Percentiles rank a stretch among this genome's conserved stretches.
Conservation (phyloP, 2,113 vertebrate genomes). For the Clarias macrocephalus region DNA sequence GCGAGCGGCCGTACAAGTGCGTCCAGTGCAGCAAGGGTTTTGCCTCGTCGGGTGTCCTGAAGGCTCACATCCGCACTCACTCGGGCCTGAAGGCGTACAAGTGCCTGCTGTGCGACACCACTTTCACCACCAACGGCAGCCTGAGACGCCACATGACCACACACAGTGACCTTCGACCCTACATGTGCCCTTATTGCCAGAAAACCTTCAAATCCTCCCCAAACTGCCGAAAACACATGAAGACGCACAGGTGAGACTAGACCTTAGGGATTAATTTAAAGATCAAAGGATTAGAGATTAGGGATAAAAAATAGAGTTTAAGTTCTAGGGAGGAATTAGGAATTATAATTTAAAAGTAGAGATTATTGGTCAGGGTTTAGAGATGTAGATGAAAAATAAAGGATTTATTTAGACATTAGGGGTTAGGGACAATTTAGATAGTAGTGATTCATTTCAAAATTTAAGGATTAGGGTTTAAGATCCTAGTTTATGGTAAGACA, state of each 20-base stretch:
- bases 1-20: slow-evolving; percentile 95
- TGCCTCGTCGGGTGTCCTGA: slow-evolving; percentile 94
- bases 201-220: slow-evolving; percentile 98
- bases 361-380: neutral
- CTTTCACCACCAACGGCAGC: slow-evolving; percentile 96
- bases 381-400: neutral
- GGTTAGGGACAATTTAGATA: neutral
- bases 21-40: slow-evolving; percentile 95
- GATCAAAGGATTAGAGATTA: neutral
- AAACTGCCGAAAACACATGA: slow-evolving; percentile 99
- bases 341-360: neutral
- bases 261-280: neutral
- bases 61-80: slow-evolving; percentile 94
- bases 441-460: neutral
- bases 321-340: neutral
- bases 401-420: neutral
- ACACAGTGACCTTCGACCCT: slow-evolving; percentile 92
- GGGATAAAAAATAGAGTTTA: neutral
- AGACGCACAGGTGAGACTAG: slow-evolving; percentile 85
- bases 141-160: slow-evolving; percentile 94
- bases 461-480: neutral
- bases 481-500: neutral
- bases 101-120: slow-evolving; percentile 91
- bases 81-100: slow-evolving; percentile 94
- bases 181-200: slow-evolving; percentile 99